phyloP scores from a whole-genome alignment of 1,140 invertebrate species.

The Drosophila pseudoobscura region DNA sequence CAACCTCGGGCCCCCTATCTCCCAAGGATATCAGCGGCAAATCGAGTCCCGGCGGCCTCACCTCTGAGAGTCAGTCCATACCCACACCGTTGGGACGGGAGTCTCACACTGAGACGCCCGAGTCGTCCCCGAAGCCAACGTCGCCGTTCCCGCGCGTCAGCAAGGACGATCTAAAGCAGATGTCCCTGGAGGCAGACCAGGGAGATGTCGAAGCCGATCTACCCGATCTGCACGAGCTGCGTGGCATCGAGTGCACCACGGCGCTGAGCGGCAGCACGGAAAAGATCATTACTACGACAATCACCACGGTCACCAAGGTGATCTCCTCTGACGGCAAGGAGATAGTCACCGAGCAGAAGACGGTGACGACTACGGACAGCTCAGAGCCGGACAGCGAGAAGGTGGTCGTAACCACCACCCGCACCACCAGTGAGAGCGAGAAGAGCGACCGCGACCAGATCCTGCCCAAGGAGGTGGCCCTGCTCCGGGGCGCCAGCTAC shows the following conservation, averaged over 20 bases:
- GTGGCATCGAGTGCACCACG: constrained; percentile 75
- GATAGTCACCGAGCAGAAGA: constrained; percentile 80
- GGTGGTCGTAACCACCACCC: constrained; percentile 77
- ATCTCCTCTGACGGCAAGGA: constrained; percentile 81
- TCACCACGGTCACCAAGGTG: constrained; percentile 81
- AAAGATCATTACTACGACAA: constrained; percentile 81
- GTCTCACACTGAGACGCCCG: constrained; percentile 77
- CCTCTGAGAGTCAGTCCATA: constrained; percentile 82
- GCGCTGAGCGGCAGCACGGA: constrained; percentile 77
- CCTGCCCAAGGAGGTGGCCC: constrained; percentile 76
- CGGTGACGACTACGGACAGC: constrained; percentile 79
- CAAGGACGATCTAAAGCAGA: constrained; percentile 69
- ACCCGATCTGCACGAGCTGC: constrained; percentile 72
- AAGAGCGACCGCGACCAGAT: constrained; percentile 68
- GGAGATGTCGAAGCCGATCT: constrained; percentile 25
- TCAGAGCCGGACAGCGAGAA: constrained; percentile 79
- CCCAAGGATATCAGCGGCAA: constrained; percentile 81
- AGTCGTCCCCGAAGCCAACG: constrained; percentile 82
- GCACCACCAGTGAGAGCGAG: constrained; percentile 80
- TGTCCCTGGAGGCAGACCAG: constrained; percentile 33
- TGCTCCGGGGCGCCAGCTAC: constrained; percentile 84
- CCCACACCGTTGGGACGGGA: constrained; percentile 77
- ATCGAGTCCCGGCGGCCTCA: constrained; percentile 78
- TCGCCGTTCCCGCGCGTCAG: constrained; percentile 79
- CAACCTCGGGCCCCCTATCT: constrained; percentile 72